These are phyloP conservation scores for Clytia hemisphaerica DNA, from an alignment of 30 jellyfish, hydroid and myxozoan genomes.

Conservation along the genomic window DNA sequence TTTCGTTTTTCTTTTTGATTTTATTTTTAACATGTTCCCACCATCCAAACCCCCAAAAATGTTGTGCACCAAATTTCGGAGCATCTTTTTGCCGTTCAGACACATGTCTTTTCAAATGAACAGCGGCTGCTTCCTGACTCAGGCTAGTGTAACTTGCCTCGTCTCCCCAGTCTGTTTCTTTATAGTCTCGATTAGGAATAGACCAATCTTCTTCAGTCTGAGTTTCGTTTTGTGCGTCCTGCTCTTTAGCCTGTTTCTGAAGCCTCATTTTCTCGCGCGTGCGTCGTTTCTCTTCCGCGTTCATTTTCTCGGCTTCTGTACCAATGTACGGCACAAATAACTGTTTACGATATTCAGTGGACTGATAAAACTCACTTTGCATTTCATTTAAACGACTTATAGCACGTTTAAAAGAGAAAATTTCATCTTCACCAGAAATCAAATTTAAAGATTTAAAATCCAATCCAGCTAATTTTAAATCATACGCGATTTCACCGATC, in stretches of 20 bases:
- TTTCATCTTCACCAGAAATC: slow-evolving; percentile 80
- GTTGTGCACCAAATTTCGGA: slow-evolving; percentile 63
- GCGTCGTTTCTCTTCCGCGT: slow-evolving; percentile 52
- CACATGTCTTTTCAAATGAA: slow-evolving; percentile 15
- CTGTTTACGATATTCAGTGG: slow-evolving; percentile 43
- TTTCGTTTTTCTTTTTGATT: too few species aligned
- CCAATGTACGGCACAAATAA: slow-evolving; percentile 56
- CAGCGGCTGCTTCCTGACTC: slow-evolving; percentile 55
- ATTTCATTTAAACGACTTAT: slow-evolving; percentile 61
- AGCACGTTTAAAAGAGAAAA: slow-evolving; percentile 67
- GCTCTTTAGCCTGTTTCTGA: slow-evolving; percentile 29
- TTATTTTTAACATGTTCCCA: slow-evolving; percentile 67
- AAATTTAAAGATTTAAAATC: slow-evolving; percentile 50
- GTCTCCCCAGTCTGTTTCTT: slow-evolving; percentile 87
- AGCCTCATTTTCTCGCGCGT: slow-evolving; percentile 43
- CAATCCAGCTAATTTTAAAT: slow-evolving; percentile 40
- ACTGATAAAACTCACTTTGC: slow-evolving; percentile 59
- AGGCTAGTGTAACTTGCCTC: slow-evolving; percentile 68
- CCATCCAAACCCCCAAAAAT: slow-evolving; percentile 96
- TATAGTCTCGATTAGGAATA: too few species aligned
- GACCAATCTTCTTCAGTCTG: slow-evolving; percentile 15
- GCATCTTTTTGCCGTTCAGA: slow-evolving; percentile 32
- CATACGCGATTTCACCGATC: slow-evolving; percentile 89
- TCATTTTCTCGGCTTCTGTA: slow-evolving; percentile 30
- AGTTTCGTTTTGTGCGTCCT: slow-evolving; percentile 22